phyloP scores from a whole-genome alignment of 1,140 invertebrate genomes.

The Bombus cullumanus region DNA sequence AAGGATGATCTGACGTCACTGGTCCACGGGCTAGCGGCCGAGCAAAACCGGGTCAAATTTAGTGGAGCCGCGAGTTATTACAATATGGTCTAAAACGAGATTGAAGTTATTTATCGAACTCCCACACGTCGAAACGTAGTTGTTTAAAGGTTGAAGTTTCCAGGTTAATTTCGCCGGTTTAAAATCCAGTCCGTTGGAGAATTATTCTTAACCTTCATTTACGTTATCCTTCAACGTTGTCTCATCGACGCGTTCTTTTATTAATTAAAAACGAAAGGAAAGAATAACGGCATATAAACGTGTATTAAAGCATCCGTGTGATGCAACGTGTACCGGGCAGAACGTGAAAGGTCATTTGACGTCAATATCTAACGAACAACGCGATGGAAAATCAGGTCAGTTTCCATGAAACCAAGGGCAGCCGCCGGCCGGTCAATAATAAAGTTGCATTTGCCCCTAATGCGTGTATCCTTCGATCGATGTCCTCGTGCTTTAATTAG shows the following conservation, averaged over 20 bases:
- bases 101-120: conserved; percentile 40
- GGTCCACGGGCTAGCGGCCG: not conserved
- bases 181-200: not conserved
- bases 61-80: conserved; percentile 29
- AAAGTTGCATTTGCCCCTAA: conserved; percentile 41
- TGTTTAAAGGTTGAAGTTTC: not conserved
- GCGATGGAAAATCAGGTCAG: conserved; percentile 44
- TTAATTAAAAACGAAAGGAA: conserved; percentile 15
- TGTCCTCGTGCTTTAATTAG: conserved; percentile 41
- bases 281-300: not conserved
- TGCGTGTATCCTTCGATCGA: conserved; percentile 27
- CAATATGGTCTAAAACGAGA: conserved; percentile 25
- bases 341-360: conserved; percentile 42
- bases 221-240: not conserved
- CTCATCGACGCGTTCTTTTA: not conserved
- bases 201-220: not conserved
- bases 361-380: conserved; percentile 37
- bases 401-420: conserved; percentile 42
- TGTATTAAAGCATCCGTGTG: conserved; percentile 2
- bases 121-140: not conserved
- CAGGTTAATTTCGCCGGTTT: not conserved
- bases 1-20: conserved; percentile 16
- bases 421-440: conserved; percentile 26
- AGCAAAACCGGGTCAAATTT: conserved; percentile 47
- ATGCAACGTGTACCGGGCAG: not conserved